Conservation (phyloP, 2,113 vertebrate species). For the Misgurnus mizolepis region DNA sequence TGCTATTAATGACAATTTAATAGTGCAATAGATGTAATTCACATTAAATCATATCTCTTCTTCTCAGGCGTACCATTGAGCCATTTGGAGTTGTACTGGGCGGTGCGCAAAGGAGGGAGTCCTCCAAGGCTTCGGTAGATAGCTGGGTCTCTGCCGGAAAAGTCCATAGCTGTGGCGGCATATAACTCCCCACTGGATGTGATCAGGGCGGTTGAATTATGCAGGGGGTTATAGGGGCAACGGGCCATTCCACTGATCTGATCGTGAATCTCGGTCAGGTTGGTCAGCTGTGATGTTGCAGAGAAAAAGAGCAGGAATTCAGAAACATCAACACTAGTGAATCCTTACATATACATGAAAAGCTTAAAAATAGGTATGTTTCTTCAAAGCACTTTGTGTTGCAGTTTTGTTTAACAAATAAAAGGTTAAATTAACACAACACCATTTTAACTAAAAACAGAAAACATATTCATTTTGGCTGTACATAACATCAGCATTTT, state of each 20-base stretch:
- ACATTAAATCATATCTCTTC: not conserved
- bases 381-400: too few relatives aligned
- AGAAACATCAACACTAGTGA: not conserved
- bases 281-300: slow-evolving; percentile 79
- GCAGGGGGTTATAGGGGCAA: slow-evolving; percentile 94
- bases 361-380: too few relatives aligned
- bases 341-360: too few relatives aligned
- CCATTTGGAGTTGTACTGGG: slow-evolving; percentile 99
- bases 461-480: too few relatives aligned
- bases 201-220: slow-evolving; percentile 97
- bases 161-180: slow-evolving; percentile 96
- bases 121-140: slow-evolving; percentile 94
- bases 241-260: slow-evolving; percentile 99
- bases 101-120: slow-evolving; percentile 91
- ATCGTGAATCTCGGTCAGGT: slow-evolving; percentile 92
- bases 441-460: too few relatives aligned
- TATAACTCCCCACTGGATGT: slow-evolving; percentile 92
- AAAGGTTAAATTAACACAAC: too few relatives aligned
- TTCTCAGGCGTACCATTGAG: slow-evolving; percentile 83
- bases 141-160: slow-evolving; percentile 93
- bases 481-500: too few relatives aligned
- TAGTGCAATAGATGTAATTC: too few relatives aligned
- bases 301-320: slow-evolving; percentile 19
- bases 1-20: slow-evolving; percentile 10
- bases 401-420: too few relatives aligned